Evolutionary conservation across 1,140 invertebrate genomes (phyloP).

Genomic region (Eupristina koningsbergeri): DNA sequence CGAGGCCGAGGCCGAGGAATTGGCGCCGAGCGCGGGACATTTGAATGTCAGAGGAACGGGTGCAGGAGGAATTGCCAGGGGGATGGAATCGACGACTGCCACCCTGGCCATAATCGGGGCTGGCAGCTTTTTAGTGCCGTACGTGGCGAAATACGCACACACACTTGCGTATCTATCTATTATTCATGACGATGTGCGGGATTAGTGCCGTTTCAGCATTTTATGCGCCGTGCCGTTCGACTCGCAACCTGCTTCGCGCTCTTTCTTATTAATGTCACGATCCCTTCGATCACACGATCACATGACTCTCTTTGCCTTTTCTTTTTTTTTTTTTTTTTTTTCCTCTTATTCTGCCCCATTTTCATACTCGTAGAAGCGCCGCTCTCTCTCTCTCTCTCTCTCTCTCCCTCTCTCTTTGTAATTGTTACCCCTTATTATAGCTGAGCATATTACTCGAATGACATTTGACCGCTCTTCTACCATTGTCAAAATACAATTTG

Average conservation of each 20-base stretch:
- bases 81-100: constrained; percentile 13
- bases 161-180: no score
- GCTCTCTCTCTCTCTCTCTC: no score
- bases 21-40: constrained; percentile 53
- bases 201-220: constrained; percentile 35
- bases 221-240: background rate
- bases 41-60: constrained; percentile 69
- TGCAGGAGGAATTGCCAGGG: background rate
- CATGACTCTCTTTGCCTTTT: background rate
- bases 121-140: constrained; percentile 33
- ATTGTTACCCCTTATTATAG: no score
- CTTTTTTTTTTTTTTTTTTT: no score
- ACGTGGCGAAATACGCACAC: background rate
- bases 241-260: constrained; percentile 17
- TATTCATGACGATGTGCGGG: constrained; percentile 38
- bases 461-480: no score
- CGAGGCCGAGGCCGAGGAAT: constrained; percentile 8
- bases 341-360: no score
- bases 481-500: no score
- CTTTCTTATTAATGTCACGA: background rate
- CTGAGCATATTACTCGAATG: no score
- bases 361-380: no score
- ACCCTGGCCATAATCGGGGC: constrained; percentile 27
- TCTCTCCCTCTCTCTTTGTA: no score
- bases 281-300: background rate